These are phyloP conservation scores for Coranthus polyacanthus DNA, from an alignment of 2,797 vertebrate species.

Conservation along the genomic window DNA sequence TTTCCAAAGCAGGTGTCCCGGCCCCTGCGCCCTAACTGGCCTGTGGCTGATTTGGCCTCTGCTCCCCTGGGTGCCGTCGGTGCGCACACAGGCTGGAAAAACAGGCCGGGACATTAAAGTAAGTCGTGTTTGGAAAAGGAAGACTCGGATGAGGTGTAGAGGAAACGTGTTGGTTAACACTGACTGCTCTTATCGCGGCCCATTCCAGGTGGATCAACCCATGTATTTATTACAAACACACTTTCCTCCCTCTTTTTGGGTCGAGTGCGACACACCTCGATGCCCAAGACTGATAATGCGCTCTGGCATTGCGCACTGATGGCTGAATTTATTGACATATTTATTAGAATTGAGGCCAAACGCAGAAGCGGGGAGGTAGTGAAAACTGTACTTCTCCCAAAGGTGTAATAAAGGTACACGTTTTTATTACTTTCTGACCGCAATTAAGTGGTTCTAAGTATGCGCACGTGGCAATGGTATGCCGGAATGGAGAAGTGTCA, in stretches of 20 bases:
- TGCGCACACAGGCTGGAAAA: constrained; percentile 93
- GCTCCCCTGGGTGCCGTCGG: constrained; percentile 85
- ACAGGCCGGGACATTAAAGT: constrained; percentile 94
- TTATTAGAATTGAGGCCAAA: constrained; percentile 66
- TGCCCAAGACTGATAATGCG: constrained; percentile 77
- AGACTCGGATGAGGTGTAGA: constrained; percentile 93
- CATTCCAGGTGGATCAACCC: constrained; percentile 89
- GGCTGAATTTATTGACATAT: constrained; percentile 75
- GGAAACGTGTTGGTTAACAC: constrained; percentile 96
- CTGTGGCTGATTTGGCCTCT: constrained; percentile 74
- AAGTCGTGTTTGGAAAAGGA: constrained; percentile 95
- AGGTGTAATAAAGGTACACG: constrained; percentile 59
- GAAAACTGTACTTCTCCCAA: constrained; percentile 69
- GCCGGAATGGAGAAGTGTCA: constrained; percentile 37
- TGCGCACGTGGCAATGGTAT: constrained; percentile 40
- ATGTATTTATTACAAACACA: constrained; percentile 80
- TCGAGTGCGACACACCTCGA: constrained; percentile 86
- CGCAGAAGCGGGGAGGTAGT: constrained; percentile 54
- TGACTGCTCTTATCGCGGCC: constrained; percentile 94
- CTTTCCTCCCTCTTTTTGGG: constrained; percentile 61
- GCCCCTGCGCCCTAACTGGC: constrained; percentile 63
- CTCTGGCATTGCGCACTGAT: constrained; percentile 64
- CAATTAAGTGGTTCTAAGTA: constrained; percentile 52
- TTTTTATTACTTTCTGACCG: constrained; percentile 55
- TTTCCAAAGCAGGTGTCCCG: constrained; percentile 89